These are phyloP conservation scores for Sus cebifrons DNA, from an alignment of 2,797 vertebrate species.

Conservation along the genomic window DNA sequence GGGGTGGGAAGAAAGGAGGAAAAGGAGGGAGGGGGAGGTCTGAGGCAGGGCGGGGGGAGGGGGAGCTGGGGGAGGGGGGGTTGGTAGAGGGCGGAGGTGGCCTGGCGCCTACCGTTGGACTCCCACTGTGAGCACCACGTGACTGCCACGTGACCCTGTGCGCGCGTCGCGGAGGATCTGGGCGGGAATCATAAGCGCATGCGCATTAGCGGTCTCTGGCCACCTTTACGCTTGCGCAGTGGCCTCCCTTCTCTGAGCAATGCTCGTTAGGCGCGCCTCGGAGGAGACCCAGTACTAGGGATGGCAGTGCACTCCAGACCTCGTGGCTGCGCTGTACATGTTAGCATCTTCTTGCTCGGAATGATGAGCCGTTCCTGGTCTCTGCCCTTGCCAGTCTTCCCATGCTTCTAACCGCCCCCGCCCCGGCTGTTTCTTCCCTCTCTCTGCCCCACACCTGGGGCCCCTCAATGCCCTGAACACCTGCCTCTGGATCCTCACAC, in stretches of 20 bases:
- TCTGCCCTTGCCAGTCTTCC: neutral
- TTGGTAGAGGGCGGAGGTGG: neutral
- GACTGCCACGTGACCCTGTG: neutral
- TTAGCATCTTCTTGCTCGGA: neutral
- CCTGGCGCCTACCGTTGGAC: conserved; percentile 52
- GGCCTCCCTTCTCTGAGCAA: neutral
- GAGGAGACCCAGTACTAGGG: neutral
- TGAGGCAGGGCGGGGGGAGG: neutral
- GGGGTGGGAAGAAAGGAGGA: neutral
- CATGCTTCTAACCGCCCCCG: neutral
- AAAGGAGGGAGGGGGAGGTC: neutral
- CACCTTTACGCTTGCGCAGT: neutral
- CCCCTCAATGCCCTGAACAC: neutral
- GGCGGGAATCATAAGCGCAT: neutral
- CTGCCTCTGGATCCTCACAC: neutral
- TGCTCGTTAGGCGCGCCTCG: fast-evolving
- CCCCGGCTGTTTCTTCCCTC: neutral
- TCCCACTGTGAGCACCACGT: fast-evolving
- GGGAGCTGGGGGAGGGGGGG: neutral
- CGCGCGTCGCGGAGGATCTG: fast-evolving
- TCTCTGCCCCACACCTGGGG: neutral
- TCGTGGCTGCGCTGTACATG: fast-evolving
- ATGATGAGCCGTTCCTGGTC: neutral
- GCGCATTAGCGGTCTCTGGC: neutral
- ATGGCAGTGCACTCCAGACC: fast-evolving